Evolutionary conservation across 2,888 invertebrate species (phyloP), one percentile per base, ranked within the genome.

Genomic region (Monopis laevigella): DNA sequence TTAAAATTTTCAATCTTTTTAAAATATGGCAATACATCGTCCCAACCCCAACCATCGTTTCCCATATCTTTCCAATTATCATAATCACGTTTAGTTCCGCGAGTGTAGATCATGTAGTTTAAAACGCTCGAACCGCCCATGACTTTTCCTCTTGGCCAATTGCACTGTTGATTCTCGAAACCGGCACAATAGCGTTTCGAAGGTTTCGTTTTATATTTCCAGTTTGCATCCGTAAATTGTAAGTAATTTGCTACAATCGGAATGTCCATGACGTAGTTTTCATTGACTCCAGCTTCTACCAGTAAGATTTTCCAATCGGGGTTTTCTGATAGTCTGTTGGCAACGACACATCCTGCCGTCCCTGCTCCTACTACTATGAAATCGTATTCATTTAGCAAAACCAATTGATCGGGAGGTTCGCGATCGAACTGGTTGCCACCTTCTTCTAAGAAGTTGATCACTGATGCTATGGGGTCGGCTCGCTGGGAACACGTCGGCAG

Each of bases 351-450:
- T 1, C 92, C 92, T 0, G 92, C 90, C 0, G 90, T 90, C 2
- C 92, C 92, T 0, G 90, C 92, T 1, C 92, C 92, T 2, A 92
- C 86, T 12, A 90, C 68, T 39, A 91, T 86, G 51, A 90, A 93
- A 57, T 91, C 92, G 53, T 89, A 91, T 56, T 87, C 86, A 7
- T 75, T 63, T 1, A 83, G 63, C 19, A 84, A 51, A 17, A 59
- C 63, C 1, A 56, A 59, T 17, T 82, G 69, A 47, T 87, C 86
- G 1, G 66, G 63, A 1, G 87, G 84, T 56, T 87, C 86, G 6
- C 59, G 60, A 43, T 69, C 66, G 6, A 71, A 62, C 47, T 85
- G 84, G 4, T 59, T 52, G 16, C 78, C 62, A 19, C 86, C 86
- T 48, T 86, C 84, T 19, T 65, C 54, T 10, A 86, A 48, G 45